Evolutionary conservation across 2,113 vertebrate genomes (phyloP), one percentile per base, ranked within the genome.

Genomic region (Cyphotilapia sp.): DNA sequence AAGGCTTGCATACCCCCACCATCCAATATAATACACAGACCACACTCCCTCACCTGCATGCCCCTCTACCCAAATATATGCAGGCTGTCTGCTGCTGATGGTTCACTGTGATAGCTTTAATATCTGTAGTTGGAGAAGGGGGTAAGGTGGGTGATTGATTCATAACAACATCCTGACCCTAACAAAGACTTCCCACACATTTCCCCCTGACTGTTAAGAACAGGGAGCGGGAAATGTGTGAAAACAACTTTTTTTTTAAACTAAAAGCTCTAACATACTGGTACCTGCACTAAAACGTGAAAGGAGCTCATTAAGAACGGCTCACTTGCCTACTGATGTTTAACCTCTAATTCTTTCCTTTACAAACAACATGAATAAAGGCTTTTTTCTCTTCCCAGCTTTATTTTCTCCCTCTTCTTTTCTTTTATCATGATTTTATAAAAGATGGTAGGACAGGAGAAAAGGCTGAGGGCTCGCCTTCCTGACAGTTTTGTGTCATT

Each of bases 281-380:
- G 91, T 91, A 91, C 90, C 93, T 95, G 94, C 89, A 93, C 69
- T 29, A 54, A 92, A 84, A 85, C 80, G 85, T 93, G 93, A 93
- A 91, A 93, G 87, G 87, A 84, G 82, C 49, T 71, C 85, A 76
- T 63, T 13, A 61, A 80, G 59, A 84, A 10, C 16, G 11, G 74
- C 81, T 85, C 33, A 49, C 61, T 17, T 56, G 9, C 85, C 57
- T 66, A 74, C 83, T 87, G 84, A 61, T 84, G 87, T 49, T 87
- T 54, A 56, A 81, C 12, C 56, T 27, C 83, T 19, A 40, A 78
- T 81, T 85, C 22, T 83, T 59, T 80, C 42, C 63, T 22, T 92
- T 83, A 87, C 81, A 92, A 91, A 84, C 27, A 16, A 61, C 80
- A 2, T 31, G 80, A 88, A 90, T 76, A 94, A 88, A 82, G 51